Evolutionary conservation across 1,140 invertebrate species (phyloP), one percentile per base, ranked within the genome.

Genomic region (Drosophila lini): DNA sequence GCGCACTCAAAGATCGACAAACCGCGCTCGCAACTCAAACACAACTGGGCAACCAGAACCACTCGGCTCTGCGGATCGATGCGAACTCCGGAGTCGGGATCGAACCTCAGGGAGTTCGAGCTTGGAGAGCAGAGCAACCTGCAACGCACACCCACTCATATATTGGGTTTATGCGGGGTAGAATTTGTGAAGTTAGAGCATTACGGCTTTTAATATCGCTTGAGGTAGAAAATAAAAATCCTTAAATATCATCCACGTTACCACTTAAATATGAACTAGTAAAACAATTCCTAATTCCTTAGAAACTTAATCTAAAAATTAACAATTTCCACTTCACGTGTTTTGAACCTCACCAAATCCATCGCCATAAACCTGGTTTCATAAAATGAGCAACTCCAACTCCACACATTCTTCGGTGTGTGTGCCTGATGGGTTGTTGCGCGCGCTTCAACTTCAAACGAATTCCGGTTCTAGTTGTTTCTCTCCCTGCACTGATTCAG

Each of bases 401-500:
- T 53, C 52, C 80, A 45, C 61, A 79, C 79, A 53, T 36, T 68
- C 38, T 5, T 44, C 40, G 19, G 45, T 42, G 36, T 53, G 45
- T 36, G 61, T 60, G 40, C 36, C 31, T 75, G 50, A 36, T 52
- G 50, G 40, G 36, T 13, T 32, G 52, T 45, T 42, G 74, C 64
- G 56, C 56, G 70, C 83, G 79, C 71, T 63, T 67, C 48, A 83
- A 88, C 83, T 83, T 88, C 84, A 88, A 88, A 88, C 77, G 68
- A 65, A 88, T 84, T 89, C 83, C 80, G 83, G 80, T 89, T 89
- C 82, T 82, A 48, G 48, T 44, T 78, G 48, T 22, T 68, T 19
- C 28, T 45, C 19, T 31, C 56, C 48, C 48, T 86, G 71, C 68
- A 86, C 83, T 80, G 83, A 86, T 88, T 86, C 83, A 86, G 52